Evolutionary conservation across 2,113 vertebrate species (phyloP).

Genomic region (Dermatemys mawii): DNA sequence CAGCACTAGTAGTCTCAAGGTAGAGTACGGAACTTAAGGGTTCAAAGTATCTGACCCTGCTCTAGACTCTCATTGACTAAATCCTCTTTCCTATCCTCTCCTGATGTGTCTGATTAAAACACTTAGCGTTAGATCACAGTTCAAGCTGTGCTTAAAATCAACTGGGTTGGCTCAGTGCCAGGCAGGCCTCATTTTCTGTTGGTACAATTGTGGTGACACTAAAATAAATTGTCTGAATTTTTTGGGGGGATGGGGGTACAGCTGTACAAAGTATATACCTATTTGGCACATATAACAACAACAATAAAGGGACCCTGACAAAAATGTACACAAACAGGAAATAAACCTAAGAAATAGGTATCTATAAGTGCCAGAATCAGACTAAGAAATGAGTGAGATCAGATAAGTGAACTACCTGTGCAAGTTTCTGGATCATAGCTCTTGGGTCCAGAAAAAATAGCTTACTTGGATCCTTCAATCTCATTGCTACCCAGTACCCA

Average conservation of each 20-base stretch:
- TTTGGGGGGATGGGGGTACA: rapidly evolving
- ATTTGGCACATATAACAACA: neutral
- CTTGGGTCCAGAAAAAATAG: neutral
- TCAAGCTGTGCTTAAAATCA: neutral
- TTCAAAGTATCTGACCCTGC: neutral
- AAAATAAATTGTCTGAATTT: rapidly evolving
- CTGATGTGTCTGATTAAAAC: neutral
- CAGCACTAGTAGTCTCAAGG: neutral
- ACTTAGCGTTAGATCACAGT: neutral
- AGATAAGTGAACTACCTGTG: neutral
- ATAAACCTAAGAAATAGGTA: neutral
- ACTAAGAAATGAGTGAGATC: neutral
- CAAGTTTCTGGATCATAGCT: neutral
- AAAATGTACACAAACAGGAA: rapidly evolving
- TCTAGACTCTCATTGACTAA: neutral
- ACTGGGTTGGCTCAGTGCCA: neutral
- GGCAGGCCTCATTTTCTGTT: rapidly evolving
- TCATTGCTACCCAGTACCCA: too few relatives aligned
- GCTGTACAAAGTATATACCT: rapidly evolving
- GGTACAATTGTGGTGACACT: rapidly evolving
- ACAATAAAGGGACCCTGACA: neutral
- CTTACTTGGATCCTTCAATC: too few relatives aligned
- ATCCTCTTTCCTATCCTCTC: conserved; percentile 11
- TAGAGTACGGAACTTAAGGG: neutral
- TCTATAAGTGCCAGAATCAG: neutral